Conservation (phyloP, 2,888 invertebrate genomes). For the Lottia scabra region DNA sequence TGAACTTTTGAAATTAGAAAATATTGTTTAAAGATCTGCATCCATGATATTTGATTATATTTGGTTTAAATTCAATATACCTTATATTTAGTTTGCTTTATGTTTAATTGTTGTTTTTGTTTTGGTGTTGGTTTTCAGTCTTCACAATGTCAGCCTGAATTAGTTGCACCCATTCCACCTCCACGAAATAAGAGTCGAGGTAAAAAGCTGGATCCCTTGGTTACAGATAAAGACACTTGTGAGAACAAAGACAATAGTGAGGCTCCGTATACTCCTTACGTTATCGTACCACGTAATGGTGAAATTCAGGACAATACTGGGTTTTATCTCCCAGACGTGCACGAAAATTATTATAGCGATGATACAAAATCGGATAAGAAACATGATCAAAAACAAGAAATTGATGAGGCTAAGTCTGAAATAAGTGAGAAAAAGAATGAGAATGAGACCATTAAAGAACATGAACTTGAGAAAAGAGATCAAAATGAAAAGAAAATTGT, state of each 20-base stretch:
- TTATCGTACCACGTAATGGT: not conserved
- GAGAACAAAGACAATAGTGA: not conserved
- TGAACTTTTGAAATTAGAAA: too few relatives aligned
- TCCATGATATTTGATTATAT: conserved; percentile 17
- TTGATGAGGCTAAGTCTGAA: not conserved
- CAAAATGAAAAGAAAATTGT: too few relatives aligned
- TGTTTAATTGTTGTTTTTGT: conserved; percentile 30
- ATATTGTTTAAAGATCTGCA: too few relatives aligned
- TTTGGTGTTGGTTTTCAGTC: conserved; percentile 47
- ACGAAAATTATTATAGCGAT: not conserved
- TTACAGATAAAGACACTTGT: conserved; percentile 18
- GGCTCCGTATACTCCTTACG: not conserved
- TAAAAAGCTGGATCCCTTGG: conserved; percentile 18
- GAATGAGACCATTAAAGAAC: too few relatives aligned
- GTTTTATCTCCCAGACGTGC: not conserved
- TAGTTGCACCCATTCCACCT: conserved; percentile 30
- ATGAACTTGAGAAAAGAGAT: too few relatives aligned
- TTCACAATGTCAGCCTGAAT: conserved; percentile 35
- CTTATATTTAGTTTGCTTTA: conserved; percentile 34
- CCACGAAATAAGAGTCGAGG: conserved; percentile 36
- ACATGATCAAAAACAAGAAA: not conserved
- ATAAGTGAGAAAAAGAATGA: not conserved
- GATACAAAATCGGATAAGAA: not conserved
- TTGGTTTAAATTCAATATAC: conserved; percentile 20
- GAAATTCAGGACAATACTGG: not conserved